A percentile compares a stretch with the other conserved stretches of the same genome.
Conservation (phyloP, 2,113 vertebrate genomes). For the Gavia stellata region DNA sequence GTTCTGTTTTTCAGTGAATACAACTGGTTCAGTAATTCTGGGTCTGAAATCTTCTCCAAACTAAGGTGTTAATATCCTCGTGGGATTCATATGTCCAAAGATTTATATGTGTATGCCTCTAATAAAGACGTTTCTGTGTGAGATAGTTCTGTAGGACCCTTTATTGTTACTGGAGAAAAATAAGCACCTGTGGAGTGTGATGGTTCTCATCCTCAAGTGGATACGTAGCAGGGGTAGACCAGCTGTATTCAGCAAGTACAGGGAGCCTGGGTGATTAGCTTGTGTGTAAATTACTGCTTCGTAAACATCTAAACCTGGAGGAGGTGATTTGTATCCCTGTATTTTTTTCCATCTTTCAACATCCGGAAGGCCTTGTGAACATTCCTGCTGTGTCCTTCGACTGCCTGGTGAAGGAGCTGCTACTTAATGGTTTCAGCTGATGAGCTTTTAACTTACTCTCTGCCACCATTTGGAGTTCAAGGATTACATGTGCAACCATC, state of each 20-base stretch:
- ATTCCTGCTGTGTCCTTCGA: not conserved
- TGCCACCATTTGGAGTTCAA: not conserved
- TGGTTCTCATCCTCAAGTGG: not conserved
- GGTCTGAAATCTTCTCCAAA: not conserved
- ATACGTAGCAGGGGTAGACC: rapidly evolving
- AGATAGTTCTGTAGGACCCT: not conserved
- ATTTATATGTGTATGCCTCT: not conserved
- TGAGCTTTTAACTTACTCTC: not conserved
- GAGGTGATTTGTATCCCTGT: not conserved
- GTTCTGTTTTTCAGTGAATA: not conserved
- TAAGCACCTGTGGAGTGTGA: not conserved
- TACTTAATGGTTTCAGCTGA: not conserved
- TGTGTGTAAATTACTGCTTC: not conserved
- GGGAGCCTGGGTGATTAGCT: not conserved
- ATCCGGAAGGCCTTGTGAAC: not conserved
- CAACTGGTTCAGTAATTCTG: not conserved
- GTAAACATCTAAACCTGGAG: not conserved
- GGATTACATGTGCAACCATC: not conserved
- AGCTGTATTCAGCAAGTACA: not conserved
- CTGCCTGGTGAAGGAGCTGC: not conserved
- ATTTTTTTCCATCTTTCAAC: not conserved
- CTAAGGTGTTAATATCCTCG: not conserved
- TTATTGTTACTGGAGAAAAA: not conserved
- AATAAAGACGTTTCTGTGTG: not conserved
- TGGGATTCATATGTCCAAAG: not conserved